Base-by-base conservation (phyloP, 2,888 invertebrate genomes). In the Aphidoletes aphidimyza region DNA sequence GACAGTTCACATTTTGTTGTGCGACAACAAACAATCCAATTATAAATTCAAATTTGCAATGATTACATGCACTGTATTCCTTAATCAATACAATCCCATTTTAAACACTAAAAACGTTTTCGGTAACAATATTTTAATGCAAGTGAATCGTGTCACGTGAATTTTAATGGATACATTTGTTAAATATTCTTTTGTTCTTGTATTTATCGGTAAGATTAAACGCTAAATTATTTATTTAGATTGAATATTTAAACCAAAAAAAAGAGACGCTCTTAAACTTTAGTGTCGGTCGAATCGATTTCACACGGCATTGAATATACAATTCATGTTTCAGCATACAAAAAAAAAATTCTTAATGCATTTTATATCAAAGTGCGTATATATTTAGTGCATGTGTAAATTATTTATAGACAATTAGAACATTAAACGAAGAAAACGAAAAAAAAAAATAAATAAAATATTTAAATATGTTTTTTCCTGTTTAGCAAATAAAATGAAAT, bases 91-190 rank as follows among this genome's bases (percentile, higher is more conserved):
- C 26, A 69, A 69, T 69, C 69, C 69, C 34, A 69, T 30, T 69
- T n/a, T 69, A 30, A n/a, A 69, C 34, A 54, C 17, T 30, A 30
- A 69, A 34, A 30, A 69, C 69, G 26, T 69, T 30, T 69, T 69
- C 69, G 69, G 69, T 69, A 69, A 69, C 69, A 69, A 69, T 69
- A 69, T 69, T 11, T 54, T 54, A 5, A n/a, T n/a, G n/a, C n/a
- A n/a, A n/a, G n/a, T n/a, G n/a, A n/a, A n/a, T n/a, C n/a, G n/a
- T n/a, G n/a, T n/a, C n/a, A 30, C 14, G 30, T 69, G 26, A 22
- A 30, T 69, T 11, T 30, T 30, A n/a, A n/a, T 30, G 69, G 69
- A 69, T 69, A 17, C 34, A 5, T n/a, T 11, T 11, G 47, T 14
- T 54, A 54, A 54, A 22, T 54, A 22, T 54, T 22, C 3, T 54